Evolutionary conservation across 2,888 invertebrate genomes (phyloP), one percentile per base, ranked within the genome.

Genomic region (Malthinus seriepunctatus): DNA sequence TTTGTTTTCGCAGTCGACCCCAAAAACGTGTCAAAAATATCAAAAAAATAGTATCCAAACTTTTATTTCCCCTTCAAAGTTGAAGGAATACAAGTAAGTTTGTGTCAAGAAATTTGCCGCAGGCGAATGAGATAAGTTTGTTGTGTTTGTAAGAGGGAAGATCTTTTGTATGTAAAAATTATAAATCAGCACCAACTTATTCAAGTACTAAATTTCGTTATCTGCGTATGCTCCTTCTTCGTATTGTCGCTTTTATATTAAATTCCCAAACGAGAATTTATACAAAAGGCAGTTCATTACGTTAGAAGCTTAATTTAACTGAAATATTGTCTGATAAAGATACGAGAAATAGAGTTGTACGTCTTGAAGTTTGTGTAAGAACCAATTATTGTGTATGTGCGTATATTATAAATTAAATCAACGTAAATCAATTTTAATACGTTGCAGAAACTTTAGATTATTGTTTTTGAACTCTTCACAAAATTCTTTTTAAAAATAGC

Each of bases 171-270:
- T 3, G 23, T 5, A 23, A 23, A 23, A 23, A 23, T 23, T 23
- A 23, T 23, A 23, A 23, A 23, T 23, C 23, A 23, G 23, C 23
- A 23, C 23, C 5, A 23, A 23, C 23, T 23, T 23, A 23, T 23
- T 23, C 23, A 9, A 42, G 23, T 23, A 15, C n/a, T 42, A 15
- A 15, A 42, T 42, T 42, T 23, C 12, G 15, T 15, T 42, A 42
- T 42, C 23, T 15, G 23, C n/a, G 12, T 23, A 5, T 23, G 23
- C 23, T 23, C 23, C 23, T 52, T 31, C 50, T 15, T 45, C 48
- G 42, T 39, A 48, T 51, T 42, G 46, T 48, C 46, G 55, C 51
- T 23, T 23, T 54, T 59, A 58, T 59, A 59, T 59, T 59, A 59
- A 59, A 60, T 60, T 60, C 60, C 55, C n/a, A 32, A 34, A 55